A percentile compares a stretch with the other conserved stretches of the same genome.
Evolutionary conservation across 2,888 invertebrate species (phyloP).

Genomic region (Drosophila siamana): DNA sequence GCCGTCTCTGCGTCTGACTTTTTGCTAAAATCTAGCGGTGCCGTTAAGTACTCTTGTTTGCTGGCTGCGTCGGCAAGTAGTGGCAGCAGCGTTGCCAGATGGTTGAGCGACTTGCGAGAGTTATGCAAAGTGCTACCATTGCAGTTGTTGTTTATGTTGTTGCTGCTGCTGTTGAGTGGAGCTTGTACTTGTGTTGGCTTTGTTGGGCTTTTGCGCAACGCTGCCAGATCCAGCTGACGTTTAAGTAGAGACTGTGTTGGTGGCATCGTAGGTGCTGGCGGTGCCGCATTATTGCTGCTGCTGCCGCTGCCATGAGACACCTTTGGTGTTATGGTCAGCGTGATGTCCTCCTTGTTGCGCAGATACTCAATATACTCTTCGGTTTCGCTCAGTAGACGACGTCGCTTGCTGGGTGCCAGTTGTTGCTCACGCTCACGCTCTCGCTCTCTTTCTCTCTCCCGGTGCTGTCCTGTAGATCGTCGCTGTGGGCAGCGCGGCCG

Average conservation of each 20-base stretch:
- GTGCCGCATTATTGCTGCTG: background rate
- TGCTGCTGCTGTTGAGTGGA: constrained; percentile 23
- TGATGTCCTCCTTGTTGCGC: constrained; percentile 85
- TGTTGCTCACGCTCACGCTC: constrained; percentile 43
- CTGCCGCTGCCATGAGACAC: constrained; percentile 21
- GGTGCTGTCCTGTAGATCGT: constrained; percentile 69
- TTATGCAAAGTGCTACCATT: constrained; percentile 19
- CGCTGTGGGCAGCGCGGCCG: constrained; percentile 71
- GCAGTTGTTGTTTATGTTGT: constrained; percentile 14
- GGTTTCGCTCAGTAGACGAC: constrained; percentile 82
- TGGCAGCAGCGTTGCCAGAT: constrained; percentile 80
- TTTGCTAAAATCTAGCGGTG: constrained; percentile 82
- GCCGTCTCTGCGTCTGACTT: constrained; percentile 57
- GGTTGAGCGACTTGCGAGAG: constrained; percentile 78
- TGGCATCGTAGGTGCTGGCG: constrained; percentile 21
- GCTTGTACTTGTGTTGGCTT: constrained; percentile 47
- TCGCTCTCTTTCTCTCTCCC: constrained; percentile 27
- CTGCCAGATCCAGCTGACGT: constrained; percentile 74
- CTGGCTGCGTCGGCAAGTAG: constrained; percentile 81
- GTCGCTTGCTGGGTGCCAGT: constrained; percentile 60
- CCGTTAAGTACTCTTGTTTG: constrained; percentile 45
- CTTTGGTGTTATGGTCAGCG: constrained; percentile 84
- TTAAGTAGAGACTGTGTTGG: constrained; percentile 66
- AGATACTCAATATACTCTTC: constrained; percentile 85
- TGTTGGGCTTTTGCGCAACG: constrained; percentile 73